These are phyloP conservation scores for Iselma pallidipennis DNA, from an alignment of 2,888 invertebrate species.

Conservation along the genomic window DNA sequence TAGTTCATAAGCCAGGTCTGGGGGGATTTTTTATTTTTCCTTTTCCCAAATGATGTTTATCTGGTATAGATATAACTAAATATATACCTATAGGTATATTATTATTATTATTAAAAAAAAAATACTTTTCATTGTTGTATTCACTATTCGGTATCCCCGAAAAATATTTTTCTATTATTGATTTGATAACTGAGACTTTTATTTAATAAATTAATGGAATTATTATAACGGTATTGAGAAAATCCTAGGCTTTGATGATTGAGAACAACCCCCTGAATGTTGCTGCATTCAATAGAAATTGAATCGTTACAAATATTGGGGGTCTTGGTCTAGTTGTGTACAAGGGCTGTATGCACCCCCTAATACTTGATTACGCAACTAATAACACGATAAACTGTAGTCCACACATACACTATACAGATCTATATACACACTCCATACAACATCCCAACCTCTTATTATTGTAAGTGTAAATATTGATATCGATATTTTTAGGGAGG, in stretches of 20 bases:
- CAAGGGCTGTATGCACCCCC: constrained; percentile 13
- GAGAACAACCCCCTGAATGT: neutral
- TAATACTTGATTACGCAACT: constrained; percentile 55
- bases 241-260: constrained; percentile 6
- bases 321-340: constrained; percentile 7
- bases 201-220: constrained; percentile 20
- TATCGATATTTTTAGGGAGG: neutral
- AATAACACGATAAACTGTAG: constrained; percentile 48
- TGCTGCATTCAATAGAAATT: constrained; percentile 46
- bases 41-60: constrained; percentile 13
- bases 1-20: constrained; percentile 45
- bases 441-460: neutral
- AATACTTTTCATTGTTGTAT: neutral
- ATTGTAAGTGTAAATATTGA: constrained; percentile 1
- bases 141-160: too few relatives aligned
- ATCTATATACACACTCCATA: neutral
- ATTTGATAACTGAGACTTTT: neutral
- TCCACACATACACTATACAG: constrained; percentile 47
- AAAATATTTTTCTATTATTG: neutral
- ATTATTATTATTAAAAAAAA: neutral
- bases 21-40: constrained; percentile 11
- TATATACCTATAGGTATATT: too few relatives aligned
- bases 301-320: constrained; percentile 54
- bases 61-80: neutral
- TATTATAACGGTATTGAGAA: constrained; percentile 25